Evolutionary conservation across 1,140 invertebrate genomes (phyloP).

Genomic region (Pomacea maculata): DNA sequence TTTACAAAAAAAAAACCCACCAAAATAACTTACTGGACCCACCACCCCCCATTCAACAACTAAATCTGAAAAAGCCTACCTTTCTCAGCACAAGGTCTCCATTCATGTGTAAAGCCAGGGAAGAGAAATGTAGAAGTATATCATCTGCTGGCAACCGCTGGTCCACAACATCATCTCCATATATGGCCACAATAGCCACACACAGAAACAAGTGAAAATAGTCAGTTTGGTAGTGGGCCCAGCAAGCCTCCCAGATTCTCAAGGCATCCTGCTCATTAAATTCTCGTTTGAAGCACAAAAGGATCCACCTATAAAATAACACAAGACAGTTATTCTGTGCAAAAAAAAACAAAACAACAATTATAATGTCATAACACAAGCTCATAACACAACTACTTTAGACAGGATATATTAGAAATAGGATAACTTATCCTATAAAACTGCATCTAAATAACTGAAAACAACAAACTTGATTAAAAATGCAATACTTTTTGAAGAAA

Average conservation of each 20-base stretch:
- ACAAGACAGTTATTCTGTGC: background rate
- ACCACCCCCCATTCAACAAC: background rate
- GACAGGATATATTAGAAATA: background rate
- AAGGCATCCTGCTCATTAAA: conserved; percentile 87
- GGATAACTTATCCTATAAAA: background rate
- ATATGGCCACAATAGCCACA: conserved; percentile 88
- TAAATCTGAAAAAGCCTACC: conserved; percentile 54
- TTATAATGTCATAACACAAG: background rate
- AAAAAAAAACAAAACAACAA: background rate
- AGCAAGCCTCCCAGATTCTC: conserved; percentile 93
- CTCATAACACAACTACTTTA: background rate
- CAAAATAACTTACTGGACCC: background rate
- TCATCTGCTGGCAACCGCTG: conserved; percentile 90
- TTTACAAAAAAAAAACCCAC: too few relatives aligned
- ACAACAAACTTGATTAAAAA: too few relatives aligned
- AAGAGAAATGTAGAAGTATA: conserved; percentile 93
- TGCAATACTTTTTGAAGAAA: too few relatives aligned
- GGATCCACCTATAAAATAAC: conserved; percentile 84
- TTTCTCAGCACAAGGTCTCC: conserved; percentile 88
- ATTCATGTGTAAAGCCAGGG: conserved; percentile 96
- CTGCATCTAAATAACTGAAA: too few relatives aligned
- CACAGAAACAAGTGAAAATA: conserved; percentile 93
- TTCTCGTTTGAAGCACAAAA: conserved; percentile 83
- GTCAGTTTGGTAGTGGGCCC: conserved; percentile 92
- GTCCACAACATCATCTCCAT: conserved; percentile 86